Percentiles rank a stretch among this genome's conserved stretches.
Evolutionary conservation across 2,888 invertebrate genomes (phyloP).

Genomic region (Ypsolopha sequella): DNA sequence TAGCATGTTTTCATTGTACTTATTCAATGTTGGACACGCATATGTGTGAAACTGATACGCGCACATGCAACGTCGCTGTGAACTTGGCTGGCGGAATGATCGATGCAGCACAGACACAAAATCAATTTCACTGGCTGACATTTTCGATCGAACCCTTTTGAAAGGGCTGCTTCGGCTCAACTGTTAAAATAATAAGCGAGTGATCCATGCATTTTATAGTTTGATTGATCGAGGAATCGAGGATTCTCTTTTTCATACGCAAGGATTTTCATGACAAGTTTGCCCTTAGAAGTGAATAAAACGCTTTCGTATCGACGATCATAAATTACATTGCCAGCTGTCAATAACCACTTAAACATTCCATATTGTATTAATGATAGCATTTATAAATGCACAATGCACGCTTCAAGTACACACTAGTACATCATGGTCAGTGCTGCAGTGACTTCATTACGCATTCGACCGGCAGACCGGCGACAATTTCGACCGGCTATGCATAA

Average conservation of each 20-base stretch:
- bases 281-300: neutral
- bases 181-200: neutral
- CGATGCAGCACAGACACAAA: constrained; percentile 30
- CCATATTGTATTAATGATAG: constrained; percentile 26
- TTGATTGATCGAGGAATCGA: no score
- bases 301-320: neutral
- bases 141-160: neutral
- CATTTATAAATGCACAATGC: constrained; percentile 25
- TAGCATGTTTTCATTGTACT: constrained; percentile 57
- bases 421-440: constrained; percentile 29
- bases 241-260: no score
- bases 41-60: constrained; percentile 38
- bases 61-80: constrained; percentile 15
- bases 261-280: no score
- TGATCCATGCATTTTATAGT: neutral
- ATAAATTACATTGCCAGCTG: neutral
- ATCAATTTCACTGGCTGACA: neutral
- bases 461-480: constrained; percentile 46
- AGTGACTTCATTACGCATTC: constrained; percentile 53
- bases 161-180: neutral
- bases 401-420: constrained; percentile 20
- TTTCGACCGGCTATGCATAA: constrained; percentile 63
- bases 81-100: constrained; percentile 22
- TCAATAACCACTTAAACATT: neutral
- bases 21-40: constrained; percentile 38